phyloP scores from a whole-genome alignment of 35 echinoderm and acorn worm species.

The Strongylocentrotus purpuratus region DNA sequence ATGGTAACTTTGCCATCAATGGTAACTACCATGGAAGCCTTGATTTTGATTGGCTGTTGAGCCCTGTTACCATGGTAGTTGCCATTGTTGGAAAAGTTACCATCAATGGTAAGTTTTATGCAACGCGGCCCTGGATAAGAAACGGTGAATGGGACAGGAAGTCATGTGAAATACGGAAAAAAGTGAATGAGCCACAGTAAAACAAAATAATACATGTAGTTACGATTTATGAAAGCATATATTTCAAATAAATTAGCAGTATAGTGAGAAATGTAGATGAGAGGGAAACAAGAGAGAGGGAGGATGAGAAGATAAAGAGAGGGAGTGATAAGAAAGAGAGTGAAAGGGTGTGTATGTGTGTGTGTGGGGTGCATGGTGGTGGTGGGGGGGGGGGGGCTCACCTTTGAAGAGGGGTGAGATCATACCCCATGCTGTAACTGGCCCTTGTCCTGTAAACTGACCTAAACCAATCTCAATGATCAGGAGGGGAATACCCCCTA shows the following conservation, averaged over 20 bases:
- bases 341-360: no score
- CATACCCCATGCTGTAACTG: constrained; percentile 67
- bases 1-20: no score
- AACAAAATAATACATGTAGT: no score
- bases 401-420: constrained; percentile 72
- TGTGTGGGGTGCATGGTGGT: neutral
- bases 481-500: constrained; percentile 70
- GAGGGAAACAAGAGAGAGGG: neutral
- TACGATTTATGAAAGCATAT: no score
- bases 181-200: neutral
- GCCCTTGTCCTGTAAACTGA: constrained; percentile 69
- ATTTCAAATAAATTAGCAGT: no score
- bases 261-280: neutral
- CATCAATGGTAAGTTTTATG: no score
- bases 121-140: neutral
- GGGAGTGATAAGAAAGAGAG: no score
- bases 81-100: no score
- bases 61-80: no score
- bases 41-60: no score
- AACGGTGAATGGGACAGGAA: neutral
- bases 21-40: no score
- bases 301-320: neutral
- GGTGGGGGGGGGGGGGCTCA: neutral
- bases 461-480: constrained; percentile 73
- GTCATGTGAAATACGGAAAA: neutral